Base-by-base conservation (phyloP, 2,888 invertebrate species). In the Rhyacophila evoluta region DNA sequence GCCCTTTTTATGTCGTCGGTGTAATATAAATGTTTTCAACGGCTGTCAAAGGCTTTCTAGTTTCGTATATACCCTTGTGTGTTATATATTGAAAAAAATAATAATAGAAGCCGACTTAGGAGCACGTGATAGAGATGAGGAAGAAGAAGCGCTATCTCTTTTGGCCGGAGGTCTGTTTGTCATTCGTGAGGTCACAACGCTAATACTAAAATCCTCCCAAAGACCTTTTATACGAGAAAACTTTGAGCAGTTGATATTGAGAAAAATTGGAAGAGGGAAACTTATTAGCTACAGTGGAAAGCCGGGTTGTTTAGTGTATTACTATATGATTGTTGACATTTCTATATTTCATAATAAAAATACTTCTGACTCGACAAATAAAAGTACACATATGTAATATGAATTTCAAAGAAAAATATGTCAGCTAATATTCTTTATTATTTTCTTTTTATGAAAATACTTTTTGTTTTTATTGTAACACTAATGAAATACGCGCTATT, bases 211-310 rank as follows among this genome's bases (percentile, higher is more conserved):
- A 41, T 41, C 41, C 41, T 41, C 8, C 41, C 41, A 41, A 41
- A 41, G 41, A 41, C 41, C 41, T 41, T 41, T 41, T 41, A 41
- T 41, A 41, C 41, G 41, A 41, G 41, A 41, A 41, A 41, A 41
- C 41, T 41, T 41, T 41, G 41, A 41, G 41, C 41, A 41, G 41
- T 41, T 41, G 3, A 12, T 41, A 41, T 41, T 41, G 41, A 41
- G 19, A 41, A 41, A 41, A 41, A 41, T 41, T 41, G 41, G 41
- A 41, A 41, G 19, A 19, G 41, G 41, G 6, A 33, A 41, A 41
- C 41, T 41, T 41, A 41, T 41, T 41, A 41, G 19, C 41, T 19
- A 41, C 41, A 41, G 8, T 19, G 19, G 41, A 1, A 41, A 41
- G 19, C 41, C 41, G 19, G 19, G 41, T 19, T 41, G 41, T 19